phyloP scores from a whole-genome alignment of 2,797 vertebrate genomes.

The Varecia variegata region DNA sequence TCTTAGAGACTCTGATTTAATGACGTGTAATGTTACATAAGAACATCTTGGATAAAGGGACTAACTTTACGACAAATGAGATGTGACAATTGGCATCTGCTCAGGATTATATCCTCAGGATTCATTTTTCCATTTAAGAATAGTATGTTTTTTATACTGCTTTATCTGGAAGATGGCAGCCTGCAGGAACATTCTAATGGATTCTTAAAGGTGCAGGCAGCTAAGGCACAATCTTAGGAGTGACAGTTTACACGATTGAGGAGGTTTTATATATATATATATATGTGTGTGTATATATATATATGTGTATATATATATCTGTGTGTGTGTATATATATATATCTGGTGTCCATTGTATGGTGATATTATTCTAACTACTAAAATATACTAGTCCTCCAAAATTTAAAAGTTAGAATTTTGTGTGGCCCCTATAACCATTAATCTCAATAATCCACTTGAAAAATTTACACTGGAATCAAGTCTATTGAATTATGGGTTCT shows the following conservation, averaged over 20 bases:
- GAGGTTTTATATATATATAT: background rate
- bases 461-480: background rate
- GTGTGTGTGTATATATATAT: background rate
- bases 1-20: background rate
- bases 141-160: background rate
- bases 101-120: background rate
- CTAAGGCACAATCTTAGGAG: background rate
- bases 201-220: background rate
- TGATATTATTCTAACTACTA: background rate
- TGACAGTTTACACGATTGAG: background rate
- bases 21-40: background rate
- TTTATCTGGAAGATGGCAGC: background rate
- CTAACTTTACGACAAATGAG: background rate
- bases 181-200: background rate
- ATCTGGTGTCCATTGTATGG: background rate
- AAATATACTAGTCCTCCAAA: background rate
- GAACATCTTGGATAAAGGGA: background rate
- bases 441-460: background rate
- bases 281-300: background rate
- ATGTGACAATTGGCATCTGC: background rate
- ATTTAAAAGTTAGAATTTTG: background rate
- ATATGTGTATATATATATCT: background rate
- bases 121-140: background rate
- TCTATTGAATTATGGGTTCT: background rate
- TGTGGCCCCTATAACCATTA: background rate